Evolutionary conservation across 2,888 invertebrate genomes (phyloP).

Genomic region (Aricia artaxerxes): DNA sequence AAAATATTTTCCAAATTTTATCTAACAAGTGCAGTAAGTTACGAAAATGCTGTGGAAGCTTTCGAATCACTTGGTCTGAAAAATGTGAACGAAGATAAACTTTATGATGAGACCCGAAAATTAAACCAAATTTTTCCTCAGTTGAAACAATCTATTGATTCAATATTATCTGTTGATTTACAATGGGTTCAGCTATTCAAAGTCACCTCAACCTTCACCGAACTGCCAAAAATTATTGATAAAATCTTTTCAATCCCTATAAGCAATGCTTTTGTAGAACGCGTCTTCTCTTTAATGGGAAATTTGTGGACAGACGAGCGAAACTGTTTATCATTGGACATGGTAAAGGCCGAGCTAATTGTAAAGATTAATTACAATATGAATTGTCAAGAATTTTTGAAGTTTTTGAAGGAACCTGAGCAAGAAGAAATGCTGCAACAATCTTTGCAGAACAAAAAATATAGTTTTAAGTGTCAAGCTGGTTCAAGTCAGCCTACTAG

Average conservation of each 20-base stretch:
- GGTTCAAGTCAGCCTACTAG: not conserved
- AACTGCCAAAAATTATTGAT: constrained; percentile 18
- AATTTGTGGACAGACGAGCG: constrained; percentile 20
- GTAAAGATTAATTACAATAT: too few species aligned
- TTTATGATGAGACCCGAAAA: constrained; percentile 10
- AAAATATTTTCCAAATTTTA: too few species aligned
- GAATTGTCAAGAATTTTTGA: not conserved
- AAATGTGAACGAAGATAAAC: constrained; percentile 7
- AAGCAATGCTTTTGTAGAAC: constrained; percentile 24
- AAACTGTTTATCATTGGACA: constrained; percentile 8
- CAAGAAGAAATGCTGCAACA: too few species aligned
- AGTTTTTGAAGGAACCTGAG: too few species aligned
- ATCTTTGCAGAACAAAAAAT: too few species aligned
- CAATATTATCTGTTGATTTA: constrained; percentile 16
- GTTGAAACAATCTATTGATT: constrained; percentile 3
- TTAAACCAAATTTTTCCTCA: constrained; percentile 17
- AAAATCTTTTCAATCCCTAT: not conserved
- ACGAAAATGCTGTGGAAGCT: too few species aligned
- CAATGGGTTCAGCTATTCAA: constrained; percentile 11
- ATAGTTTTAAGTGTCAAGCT: too few species aligned
- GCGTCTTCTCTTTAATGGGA: constrained; percentile 21
- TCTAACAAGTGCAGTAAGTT: too few species aligned
- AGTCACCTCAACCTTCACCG: not conserved
- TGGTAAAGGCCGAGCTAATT: not conserved
- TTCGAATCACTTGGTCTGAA: constrained; percentile 11